Base-by-base conservation (phyloP, 2,797 vertebrate genomes). In the Hydrophis major region DNA sequence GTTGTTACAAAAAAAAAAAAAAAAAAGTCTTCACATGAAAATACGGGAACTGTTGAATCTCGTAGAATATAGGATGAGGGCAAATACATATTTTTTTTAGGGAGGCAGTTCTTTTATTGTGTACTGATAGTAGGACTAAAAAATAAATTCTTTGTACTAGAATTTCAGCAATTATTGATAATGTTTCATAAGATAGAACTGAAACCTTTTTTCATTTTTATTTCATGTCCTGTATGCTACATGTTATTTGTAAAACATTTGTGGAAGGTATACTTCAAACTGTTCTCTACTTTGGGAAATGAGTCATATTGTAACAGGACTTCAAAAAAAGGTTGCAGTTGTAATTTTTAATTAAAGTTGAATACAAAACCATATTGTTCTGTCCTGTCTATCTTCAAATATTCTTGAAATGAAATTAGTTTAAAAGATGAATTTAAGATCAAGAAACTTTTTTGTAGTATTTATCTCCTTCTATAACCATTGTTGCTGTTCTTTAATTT, bases 61-160 rank as follows among this genome's bases (percentile, higher is more conserved):
- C 57, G 94, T 94, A 87, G 93, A 96, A 90, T 53, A 93, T 83
- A 89, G 94, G 86, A 86, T 83, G n/a, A 89, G 83, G 92, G 93
- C 57, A 95, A 88, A 96, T 53, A 96, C 42, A 60, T 50, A 90
- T 93, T 89, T 88, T 55, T 78, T 94, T 92, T 95, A 90, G 66
- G 88, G 56, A 92, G 6, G 88, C 86, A 92, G 87, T n/a, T 60
- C 92, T 90, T 93, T 90, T 94, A 89, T 57, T 83, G 66, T 90
- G 90, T 90, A 94, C 74, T 93, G 61, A 93, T 94, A 90, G 8
- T 90, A 93, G 83, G 57, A 89, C 47, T 0, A n/a, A 69, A 14
- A 87, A 63, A 93, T 86, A 92, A 94, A 93, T 50, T 14, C 63
- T 93, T 20, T 78, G 88, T 94, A 92, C 88, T 94, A 88, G 90